Evolutionary conservation across 2,888 invertebrate species (phyloP).

Genomic region (Noctua pronuba): DNA sequence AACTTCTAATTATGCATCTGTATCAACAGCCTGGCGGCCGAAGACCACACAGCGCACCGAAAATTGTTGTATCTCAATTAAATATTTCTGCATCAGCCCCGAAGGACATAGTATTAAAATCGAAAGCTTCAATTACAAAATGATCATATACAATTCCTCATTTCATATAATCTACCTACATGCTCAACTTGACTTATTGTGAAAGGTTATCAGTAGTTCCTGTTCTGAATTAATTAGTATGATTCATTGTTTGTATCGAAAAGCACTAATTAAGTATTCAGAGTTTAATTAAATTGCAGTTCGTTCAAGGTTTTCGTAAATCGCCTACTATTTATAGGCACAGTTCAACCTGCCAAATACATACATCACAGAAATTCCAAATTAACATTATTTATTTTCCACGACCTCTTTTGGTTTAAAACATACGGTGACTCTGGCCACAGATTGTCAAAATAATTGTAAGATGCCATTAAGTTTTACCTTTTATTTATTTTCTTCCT

Average conservation of each 20-base stretch:
- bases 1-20: background rate
- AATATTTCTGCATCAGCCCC: constrained; percentile 21
- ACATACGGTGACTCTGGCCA: background rate
- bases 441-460: background rate
- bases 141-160: constrained; percentile 53
- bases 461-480: background rate
- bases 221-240: constrained; percentile 54
- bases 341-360: background rate
- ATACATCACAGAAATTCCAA: background rate
- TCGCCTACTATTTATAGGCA: background rate
- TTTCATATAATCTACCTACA: constrained; percentile 45
- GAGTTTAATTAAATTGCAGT: constrained; percentile 32
- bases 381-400: background rate
- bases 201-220: constrained; percentile 60
- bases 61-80: constrained; percentile 15
- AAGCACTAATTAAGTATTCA: constrained; percentile 47
- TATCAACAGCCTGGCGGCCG: background rate
- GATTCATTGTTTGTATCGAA: constrained; percentile 55
- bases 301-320: constrained; percentile 21
- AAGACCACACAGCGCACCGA: constrained; percentile 30
- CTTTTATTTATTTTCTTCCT: background rate
- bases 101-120: constrained; percentile 41
- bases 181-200: constrained; percentile 59
- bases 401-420: background rate
- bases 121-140: constrained; percentile 50